phyloP scores from a whole-genome alignment of 2,113 vertebrate species.

The Lagenorhynchus albirostris region DNA sequence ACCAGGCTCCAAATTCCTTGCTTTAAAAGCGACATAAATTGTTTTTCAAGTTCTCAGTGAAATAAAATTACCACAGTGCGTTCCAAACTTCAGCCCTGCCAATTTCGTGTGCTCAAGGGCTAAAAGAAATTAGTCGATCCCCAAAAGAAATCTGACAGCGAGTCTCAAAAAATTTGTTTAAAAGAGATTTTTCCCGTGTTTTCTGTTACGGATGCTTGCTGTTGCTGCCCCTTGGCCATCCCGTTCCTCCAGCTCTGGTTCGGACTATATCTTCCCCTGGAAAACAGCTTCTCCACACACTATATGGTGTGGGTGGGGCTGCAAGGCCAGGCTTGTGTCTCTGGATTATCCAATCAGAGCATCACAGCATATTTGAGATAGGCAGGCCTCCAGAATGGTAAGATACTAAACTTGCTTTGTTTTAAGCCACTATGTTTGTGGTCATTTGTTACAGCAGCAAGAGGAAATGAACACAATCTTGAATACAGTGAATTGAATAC shows the following conservation, averaged over 20 bases:
- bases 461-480: neutral
- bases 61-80: neutral
- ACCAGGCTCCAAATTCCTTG: neutral
- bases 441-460: too few relatives aligned
- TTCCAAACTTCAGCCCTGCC: neutral
- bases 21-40: neutral
- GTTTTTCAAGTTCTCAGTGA: neutral
- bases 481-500: neutral
- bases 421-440: neutral
- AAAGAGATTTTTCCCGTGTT: neutral
- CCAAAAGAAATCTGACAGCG: neutral
- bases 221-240: accelerated
- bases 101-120: neutral
- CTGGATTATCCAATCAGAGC: neutral
- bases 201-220: neutral
- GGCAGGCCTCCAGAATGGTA: neutral
- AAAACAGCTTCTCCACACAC: too few relatives aligned
- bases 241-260: neutral
- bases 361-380: neutral
- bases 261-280: too few relatives aligned
- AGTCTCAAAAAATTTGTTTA: neutral
- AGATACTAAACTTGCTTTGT: neutral
- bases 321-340: neutral
- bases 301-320: neutral
- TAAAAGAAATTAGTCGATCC: neutral